These are phyloP conservation scores for Myripristis murdjan DNA, from an alignment of 2,797 vertebrate genomes.

Conservation along the genomic window DNA sequence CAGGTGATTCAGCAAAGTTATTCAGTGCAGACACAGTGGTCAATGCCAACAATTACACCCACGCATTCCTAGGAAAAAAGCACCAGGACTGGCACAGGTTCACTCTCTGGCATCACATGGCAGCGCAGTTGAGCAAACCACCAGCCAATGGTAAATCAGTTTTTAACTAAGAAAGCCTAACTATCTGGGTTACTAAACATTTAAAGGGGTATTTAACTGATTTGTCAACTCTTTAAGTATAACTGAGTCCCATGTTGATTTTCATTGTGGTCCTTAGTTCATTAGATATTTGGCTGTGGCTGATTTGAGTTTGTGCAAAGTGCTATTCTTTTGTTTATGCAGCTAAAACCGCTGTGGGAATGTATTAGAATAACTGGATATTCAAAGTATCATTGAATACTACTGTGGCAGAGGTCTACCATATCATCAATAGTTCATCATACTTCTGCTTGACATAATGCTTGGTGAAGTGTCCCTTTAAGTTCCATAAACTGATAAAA, in stretches of 20 bases:
- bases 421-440: too few relatives aligned
- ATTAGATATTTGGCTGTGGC: background rate
- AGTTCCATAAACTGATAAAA: too few relatives aligned
- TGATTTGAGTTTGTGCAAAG: background rate
- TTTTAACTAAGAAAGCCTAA: background rate
- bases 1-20: conserved; percentile 21
- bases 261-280: background rate
- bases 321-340: background rate
- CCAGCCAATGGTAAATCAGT: background rate
- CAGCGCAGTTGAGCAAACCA: background rate
- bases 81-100: background rate
- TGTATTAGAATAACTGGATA: too few relatives aligned
- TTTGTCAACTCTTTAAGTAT: too few relatives aligned
- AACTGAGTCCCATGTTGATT: too few relatives aligned
- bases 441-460: too few relatives aligned
- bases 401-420: too few relatives aligned
- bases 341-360: background rate
- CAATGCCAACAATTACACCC: conserved; percentile 9
- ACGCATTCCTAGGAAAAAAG: background rate
- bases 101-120: too few relatives aligned
- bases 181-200: too few relatives aligned
- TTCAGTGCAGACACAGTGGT: background rate
- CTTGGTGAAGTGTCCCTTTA: background rate
- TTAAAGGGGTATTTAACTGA: background rate
- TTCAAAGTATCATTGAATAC: too few relatives aligned